Evolutionary conservation across 2,113 vertebrate species (phyloP), one percentile per base, ranked within the genome.

Genomic region (Nesoenas mayeri): DNA sequence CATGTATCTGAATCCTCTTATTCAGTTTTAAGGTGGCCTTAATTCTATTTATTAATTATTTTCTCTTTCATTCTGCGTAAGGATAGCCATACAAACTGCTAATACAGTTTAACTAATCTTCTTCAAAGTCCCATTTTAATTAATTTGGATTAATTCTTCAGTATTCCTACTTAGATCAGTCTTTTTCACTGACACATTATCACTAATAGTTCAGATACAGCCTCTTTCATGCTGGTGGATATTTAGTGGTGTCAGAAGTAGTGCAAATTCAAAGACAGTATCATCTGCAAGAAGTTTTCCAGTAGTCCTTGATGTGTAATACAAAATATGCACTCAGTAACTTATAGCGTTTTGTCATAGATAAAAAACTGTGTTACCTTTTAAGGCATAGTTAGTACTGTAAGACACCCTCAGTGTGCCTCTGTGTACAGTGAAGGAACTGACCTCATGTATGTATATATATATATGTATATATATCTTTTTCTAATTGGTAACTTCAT

Each of bases 111-210:
- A 58, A 50, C 25, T 94, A 83, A 92, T 92, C 85, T 96, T 18
- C 34, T 94, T 90, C 56, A 26, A 62, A 88, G 36, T 40, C n/a
- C 2, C 9, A 31, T 81, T 90, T 87, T 86, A 92, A 89, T 85
- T 93, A 87, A 66, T 94, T 94, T 80, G 64, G 47, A 88, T 92
- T 90, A 80, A 74, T 90, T 92, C 36, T 88, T 70, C 64, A 66
- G 16, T 70, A 91, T 70, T 42, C 31, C 34, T 82, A 32, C 78
- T 79, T 73, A 93, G 44, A 58, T 58, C 15, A 44, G 47, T 17
- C n/a, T 54, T 84, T 93, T 78, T 72, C 40, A 85, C 36, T 42
- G 56, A 19, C 56, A 29, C n/a, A n/a, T 71, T 64, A 78, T 88
- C 29, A 62, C 31, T 48, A 78, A 10, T 74, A 64, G 61, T 57